Percentiles rank a stretch among this genome's conserved stretches.
These are phyloP conservation scores for Olivierus martensii DNA, from an alignment of 1,140 invertebrate species.

Conservation along the genomic window DNA sequence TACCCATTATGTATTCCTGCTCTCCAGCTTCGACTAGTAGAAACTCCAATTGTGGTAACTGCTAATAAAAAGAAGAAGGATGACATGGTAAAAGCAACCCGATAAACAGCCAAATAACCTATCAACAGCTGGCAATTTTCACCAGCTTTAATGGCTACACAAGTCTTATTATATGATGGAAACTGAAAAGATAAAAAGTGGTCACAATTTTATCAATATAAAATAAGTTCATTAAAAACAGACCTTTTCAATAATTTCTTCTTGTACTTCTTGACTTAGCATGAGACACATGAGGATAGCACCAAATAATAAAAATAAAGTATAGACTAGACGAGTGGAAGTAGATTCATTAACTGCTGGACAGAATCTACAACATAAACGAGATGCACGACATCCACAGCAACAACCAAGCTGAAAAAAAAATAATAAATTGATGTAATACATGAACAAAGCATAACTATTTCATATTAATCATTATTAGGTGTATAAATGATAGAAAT, in stretches of 20 bases:
- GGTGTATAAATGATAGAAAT: too few relatives aligned
- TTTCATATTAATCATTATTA: too few relatives aligned
- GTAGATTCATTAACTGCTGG: constrained; percentile 35
- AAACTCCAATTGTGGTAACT: constrained; percentile 85
- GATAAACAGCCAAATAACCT: constrained; percentile 36
- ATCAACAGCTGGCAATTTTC: constrained; percentile 30
- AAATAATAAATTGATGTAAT: background rate
- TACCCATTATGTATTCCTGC: constrained; percentile 95
- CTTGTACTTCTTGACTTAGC: constrained; percentile 30
- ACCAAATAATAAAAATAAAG: constrained; percentile 29
- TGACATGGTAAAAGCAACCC: constrained; percentile 32
- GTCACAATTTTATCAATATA: too few relatives aligned
- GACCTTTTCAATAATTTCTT: constrained; percentile 29
- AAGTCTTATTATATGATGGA: constrained; percentile 30
- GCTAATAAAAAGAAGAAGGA: constrained; percentile 85
- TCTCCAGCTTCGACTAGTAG: constrained; percentile 76
- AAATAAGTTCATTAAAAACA: constrained; percentile 3
- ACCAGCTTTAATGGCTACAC: constrained; percentile 28
- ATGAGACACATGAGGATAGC: constrained; percentile 33
- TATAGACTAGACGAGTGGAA: constrained; percentile 35
- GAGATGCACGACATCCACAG: constrained; percentile 32
- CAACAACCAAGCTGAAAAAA: constrained; percentile 32
- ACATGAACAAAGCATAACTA: too few relatives aligned
- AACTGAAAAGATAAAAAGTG: constrained; percentile 26
- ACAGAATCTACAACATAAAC: constrained; percentile 31